Evolutionary conservation across 2,888 invertebrate genomes (phyloP).

Genomic region (Spicauda simplicius): DNA sequence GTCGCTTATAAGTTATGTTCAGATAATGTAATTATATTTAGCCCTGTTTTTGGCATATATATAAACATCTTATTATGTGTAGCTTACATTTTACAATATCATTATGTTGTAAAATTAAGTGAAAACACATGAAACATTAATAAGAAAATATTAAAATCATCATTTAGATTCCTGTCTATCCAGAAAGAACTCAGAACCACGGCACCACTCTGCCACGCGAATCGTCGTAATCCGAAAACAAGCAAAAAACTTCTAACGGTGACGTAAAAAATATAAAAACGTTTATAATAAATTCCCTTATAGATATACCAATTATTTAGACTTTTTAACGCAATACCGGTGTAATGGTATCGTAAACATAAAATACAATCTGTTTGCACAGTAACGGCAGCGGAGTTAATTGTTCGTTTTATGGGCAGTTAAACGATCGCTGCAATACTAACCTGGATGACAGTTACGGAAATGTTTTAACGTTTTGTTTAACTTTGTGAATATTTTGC

Average conservation of each 20-base stretch:
- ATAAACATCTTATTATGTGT: no score
- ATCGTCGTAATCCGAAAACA: not conserved
- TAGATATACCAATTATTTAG: constrained; percentile 5
- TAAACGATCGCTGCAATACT: constrained; percentile 25
- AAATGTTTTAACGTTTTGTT: constrained; percentile 3
- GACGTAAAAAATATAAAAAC: not conserved
- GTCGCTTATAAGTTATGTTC: no score
- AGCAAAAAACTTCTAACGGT: not conserved
- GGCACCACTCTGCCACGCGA: no score
- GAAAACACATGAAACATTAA: no score
- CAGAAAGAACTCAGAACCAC: no score
- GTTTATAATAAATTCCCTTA: not conserved
- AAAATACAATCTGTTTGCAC: constrained; percentile 28
- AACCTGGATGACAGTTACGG: constrained; percentile 28
- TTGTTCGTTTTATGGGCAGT: constrained; percentile 34
- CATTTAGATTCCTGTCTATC: no score
- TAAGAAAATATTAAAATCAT: no score
- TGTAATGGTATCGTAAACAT: constrained; percentile 29
- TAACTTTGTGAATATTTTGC: not conserved
- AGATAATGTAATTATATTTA: no score
- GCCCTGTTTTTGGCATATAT: no score
- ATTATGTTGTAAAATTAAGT: no score
- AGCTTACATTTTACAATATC: no score
- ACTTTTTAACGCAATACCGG: constrained; percentile 18
- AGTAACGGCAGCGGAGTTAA: constrained; percentile 27